A percentile compares a stretch with the other conserved stretches of the same genome.
Evolutionary conservation across 2,797 vertebrate species (phyloP).

Genomic region (Enteromius trimaculatus): DNA sequence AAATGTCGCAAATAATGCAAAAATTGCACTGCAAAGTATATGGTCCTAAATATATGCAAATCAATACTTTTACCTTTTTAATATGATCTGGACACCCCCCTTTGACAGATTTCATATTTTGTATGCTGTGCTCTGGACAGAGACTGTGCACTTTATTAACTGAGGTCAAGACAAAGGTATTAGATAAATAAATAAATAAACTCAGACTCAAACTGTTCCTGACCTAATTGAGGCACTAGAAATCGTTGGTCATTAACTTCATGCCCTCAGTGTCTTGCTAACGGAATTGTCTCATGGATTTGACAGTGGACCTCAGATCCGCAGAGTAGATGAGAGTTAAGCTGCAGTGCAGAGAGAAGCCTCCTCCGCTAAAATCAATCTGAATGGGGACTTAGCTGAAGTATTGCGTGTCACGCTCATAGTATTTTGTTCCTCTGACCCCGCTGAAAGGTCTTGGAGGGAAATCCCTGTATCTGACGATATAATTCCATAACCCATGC

Average conservation of each 20-base stretch:
- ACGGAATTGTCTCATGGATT: constrained; percentile 30
- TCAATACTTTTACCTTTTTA: not conserved
- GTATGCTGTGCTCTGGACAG: not conserved
- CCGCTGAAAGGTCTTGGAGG: not conserved
- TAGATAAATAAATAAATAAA: constrained; percentile 7
- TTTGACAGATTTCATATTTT: not conserved
- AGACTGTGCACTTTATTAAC: constrained; percentile 9
- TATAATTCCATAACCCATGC: not conserved
- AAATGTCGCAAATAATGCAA: not conserved
- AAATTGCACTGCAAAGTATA: not conserved
- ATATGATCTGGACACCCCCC: not conserved
- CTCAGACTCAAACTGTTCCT: not conserved
- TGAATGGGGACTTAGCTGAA: not conserved
- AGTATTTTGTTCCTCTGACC: not conserved
- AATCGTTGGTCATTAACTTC: constrained; percentile 21
- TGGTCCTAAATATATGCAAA: not conserved
- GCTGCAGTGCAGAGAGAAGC: not conserved
- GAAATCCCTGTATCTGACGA: constrained; percentile 3
- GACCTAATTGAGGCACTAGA: constrained; percentile 15
- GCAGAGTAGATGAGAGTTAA: not conserved
- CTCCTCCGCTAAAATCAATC: not conserved
- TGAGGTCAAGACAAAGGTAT: not conserved
- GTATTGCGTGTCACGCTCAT: not conserved
- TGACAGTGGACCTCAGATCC: not conserved
- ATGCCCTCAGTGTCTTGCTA: constrained; percentile 10